Conservation (phyloP, 2,113 vertebrate species). For the Phyllostomus discolor region DNA sequence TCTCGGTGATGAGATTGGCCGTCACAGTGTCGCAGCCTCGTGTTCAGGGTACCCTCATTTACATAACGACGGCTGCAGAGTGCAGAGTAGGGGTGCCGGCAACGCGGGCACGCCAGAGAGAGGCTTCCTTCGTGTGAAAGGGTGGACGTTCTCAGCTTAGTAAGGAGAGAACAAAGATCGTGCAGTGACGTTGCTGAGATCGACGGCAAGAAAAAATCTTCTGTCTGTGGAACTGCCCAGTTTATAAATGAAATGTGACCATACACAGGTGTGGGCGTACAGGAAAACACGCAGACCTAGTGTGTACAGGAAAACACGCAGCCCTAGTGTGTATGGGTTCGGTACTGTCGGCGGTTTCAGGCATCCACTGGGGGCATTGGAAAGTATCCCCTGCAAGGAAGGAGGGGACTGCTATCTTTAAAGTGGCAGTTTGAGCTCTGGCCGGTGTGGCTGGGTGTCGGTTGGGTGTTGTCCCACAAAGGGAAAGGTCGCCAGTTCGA, state of each 20-base stretch:
- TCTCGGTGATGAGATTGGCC: too few species aligned
- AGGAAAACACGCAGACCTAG: background rate
- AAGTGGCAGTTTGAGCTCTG: background rate
- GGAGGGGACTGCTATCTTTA: background rate
- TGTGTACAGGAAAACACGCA: too few species aligned
- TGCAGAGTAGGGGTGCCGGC: background rate
- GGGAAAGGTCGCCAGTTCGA: too few species aligned
- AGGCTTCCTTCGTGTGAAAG: background rate
- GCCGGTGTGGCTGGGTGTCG: too few species aligned
- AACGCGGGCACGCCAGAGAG: background rate
- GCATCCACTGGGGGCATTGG: background rate
- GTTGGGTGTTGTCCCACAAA: too few species aligned
- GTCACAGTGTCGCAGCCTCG: accelerated
- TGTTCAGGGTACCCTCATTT: background rate
- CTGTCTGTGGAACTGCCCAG: background rate
- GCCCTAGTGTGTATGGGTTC: background rate
- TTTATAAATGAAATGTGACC: background rate
- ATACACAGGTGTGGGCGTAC: too few species aligned
- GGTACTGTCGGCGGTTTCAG: background rate
- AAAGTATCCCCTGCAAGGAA: background rate
- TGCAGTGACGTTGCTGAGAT: too few species aligned
- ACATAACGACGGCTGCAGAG: too few species aligned
- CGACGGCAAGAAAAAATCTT: too few species aligned
- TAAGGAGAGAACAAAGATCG: background rate
- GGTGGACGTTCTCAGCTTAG: background rate